phyloP scores from a whole-genome alignment of 2,113 vertebrate genomes.

The Salvator merianae region DNA sequence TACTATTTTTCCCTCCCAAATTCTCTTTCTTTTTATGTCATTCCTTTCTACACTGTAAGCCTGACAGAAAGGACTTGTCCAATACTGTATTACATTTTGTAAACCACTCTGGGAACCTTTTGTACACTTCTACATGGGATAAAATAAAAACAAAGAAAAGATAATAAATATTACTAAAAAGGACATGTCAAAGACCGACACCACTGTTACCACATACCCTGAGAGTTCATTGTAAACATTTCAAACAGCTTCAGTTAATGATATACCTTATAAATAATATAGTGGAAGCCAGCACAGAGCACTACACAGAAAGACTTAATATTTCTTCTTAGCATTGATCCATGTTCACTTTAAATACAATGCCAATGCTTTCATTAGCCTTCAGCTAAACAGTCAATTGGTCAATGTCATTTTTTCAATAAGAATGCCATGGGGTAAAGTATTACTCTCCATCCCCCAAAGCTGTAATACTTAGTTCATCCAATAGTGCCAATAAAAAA shows the following conservation, averaged over 20 bases:
- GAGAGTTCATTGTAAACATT: background rate
- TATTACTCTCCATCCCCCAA: background rate
- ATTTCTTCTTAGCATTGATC: background rate
- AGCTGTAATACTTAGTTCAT: background rate
- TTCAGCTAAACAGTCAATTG: background rate
- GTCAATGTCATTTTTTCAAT: background rate
- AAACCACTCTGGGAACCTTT: background rate
- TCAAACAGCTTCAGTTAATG: background rate
- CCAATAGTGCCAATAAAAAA: background rate
- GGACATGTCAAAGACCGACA: background rate
- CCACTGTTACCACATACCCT: background rate
- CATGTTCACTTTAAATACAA: constrained; percentile 1
- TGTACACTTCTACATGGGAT: background rate
- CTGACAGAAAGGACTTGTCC: too few relatives aligned
- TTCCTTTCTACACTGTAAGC: too few relatives aligned
- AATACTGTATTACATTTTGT: too few relatives aligned
- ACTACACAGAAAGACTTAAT: background rate
- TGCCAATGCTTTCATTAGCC: constrained; percentile 6
- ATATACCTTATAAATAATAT: background rate
- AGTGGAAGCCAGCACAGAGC: background rate
- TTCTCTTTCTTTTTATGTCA: too few relatives aligned
- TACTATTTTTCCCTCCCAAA: too few relatives aligned
- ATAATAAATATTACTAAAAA: too few relatives aligned
- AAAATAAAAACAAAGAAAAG: background rate
- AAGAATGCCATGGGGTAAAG: background rate